These are phyloP conservation scores for Bibio marci DNA, from an alignment of 2,888 invertebrate species.

Conservation along the genomic window DNA sequence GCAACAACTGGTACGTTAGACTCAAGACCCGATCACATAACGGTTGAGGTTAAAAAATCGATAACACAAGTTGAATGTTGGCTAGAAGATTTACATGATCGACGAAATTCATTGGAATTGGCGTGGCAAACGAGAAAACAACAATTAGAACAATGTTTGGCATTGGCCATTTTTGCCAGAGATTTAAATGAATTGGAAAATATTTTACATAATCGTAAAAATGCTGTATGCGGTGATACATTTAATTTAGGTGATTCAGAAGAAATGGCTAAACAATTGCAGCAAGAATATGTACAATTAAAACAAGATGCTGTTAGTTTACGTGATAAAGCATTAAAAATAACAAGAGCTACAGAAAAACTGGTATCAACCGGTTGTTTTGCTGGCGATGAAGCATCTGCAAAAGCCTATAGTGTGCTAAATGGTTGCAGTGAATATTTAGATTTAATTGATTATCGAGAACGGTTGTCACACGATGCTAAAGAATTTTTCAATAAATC, in stretches of 20 bases:
- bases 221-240: constrained; percentile 35
- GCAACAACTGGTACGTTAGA: constrained; percentile 58
- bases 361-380: constrained; percentile 51
- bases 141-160: constrained; percentile 61
- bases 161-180: constrained; percentile 51
- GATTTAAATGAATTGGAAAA: constrained; percentile 50
- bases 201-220: constrained; percentile 34
- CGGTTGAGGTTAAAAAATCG: constrained; percentile 32
- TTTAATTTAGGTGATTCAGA: constrained; percentile 46
- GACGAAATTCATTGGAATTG: constrained; percentile 50
- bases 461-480: constrained; percentile 45
- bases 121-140: constrained; percentile 50
- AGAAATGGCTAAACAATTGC: constrained; percentile 44
- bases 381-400: constrained; percentile 48
- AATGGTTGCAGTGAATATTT: constrained; percentile 51
- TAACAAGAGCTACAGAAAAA: constrained; percentile 61
- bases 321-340: constrained; percentile 57
- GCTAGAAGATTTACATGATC: constrained; percentile 59
- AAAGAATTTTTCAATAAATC: constrained; percentile 57
- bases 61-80: constrained; percentile 54
- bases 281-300: constrained; percentile 50
- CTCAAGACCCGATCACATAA: constrained; percentile 47
- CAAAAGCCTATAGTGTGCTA: constrained; percentile 47
- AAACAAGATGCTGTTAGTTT: constrained; percentile 53
- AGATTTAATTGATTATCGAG: constrained; percentile 49